A percentile compares a stretch with the other conserved stretches of the same genome.
phyloP scores from a whole-genome alignment of 2,888 invertebrate genomes.

The Ferdinandea cuprea region DNA sequence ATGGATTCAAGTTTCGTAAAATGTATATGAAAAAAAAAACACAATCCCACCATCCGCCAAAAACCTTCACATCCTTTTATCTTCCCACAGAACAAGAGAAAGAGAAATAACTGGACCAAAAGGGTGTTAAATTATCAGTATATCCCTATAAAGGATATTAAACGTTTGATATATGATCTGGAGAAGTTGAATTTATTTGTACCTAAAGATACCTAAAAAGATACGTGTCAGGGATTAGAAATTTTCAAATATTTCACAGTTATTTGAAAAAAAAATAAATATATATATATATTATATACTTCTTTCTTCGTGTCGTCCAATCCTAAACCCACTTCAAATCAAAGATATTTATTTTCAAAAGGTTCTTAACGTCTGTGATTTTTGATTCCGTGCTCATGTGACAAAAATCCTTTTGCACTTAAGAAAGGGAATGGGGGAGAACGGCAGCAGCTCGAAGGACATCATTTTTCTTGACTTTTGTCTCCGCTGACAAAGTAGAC shows the following conservation, averaged over 20 bases:
- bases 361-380: slow-evolving; percentile 31
- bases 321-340: slow-evolving; percentile 11
- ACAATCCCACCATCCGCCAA: background rate
- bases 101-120: background rate
- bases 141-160: slow-evolving; percentile 55
- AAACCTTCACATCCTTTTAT: slow-evolving; percentile 23
- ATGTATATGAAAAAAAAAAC: slow-evolving; percentile 20
- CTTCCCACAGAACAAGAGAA: background rate
- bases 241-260: slow-evolving; percentile 56
- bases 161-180: slow-evolving; percentile 69
- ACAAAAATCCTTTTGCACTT: slow-evolving; percentile 53
- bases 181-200: slow-evolving; percentile 32
- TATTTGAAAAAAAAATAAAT: slow-evolving; percentile 45
- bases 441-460: background rate
- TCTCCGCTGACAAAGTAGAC: slow-evolving; percentile 36
- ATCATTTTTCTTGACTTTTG: slow-evolving; percentile 45
- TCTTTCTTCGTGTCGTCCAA: background rate
- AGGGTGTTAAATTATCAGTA: slow-evolving; percentile 59
- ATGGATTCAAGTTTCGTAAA: slow-evolving; percentile 12
- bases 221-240: slow-evolving; percentile 53
- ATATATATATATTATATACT: background rate
- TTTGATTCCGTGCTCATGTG: slow-evolving; percentile 44
- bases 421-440: background rate
- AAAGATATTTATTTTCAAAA: slow-evolving; percentile 50
- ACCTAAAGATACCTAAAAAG: background rate